These are phyloP conservation scores for Drosophila simulans DNA, from an alignment of 1,140 invertebrate genomes.

Conservation along the genomic window DNA sequence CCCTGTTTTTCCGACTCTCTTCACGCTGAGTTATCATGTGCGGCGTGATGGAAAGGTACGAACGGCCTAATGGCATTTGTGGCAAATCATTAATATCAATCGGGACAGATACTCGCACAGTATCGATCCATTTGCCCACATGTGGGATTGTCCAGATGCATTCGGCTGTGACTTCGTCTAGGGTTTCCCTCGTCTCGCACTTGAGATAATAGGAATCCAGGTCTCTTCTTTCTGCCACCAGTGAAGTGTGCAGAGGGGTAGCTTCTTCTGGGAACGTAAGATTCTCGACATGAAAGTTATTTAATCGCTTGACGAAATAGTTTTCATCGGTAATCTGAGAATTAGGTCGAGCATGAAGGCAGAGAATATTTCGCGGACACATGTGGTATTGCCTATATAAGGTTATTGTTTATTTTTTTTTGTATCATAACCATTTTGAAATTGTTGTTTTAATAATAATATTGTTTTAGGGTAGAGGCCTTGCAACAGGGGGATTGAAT, in stretches of 20 bases:
- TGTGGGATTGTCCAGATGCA: conserved; percentile 52
- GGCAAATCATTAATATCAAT: conserved; percentile 77
- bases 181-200: conserved; percentile 27
- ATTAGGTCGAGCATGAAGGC: too few species aligned
- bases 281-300: conserved; percentile 1
- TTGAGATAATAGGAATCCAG: conserved; percentile 24
- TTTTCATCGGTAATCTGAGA: neutral
- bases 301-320: conserved; percentile 13
- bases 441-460: too few species aligned
- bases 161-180: conserved; percentile 42
- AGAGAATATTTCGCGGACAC: too few species aligned
- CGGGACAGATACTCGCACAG: conserved; percentile 32
- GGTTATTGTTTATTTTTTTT: too few species aligned
- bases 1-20: conserved; percentile 15
- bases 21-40: conserved; percentile 68
- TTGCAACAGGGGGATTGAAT: too few species aligned
- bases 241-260: conserved; percentile 12
- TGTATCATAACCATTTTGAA: too few species aligned
- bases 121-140: conserved; percentile 35
- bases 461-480: too few species aligned
- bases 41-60: conserved; percentile 50
- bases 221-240: conserved; percentile 1
- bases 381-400: too few species aligned
- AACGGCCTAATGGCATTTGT: conserved; percentile 63
- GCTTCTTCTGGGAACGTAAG: conserved; percentile 26